Percentiles rank a stretch among this genome's conserved stretches.
phyloP scores from a whole-genome alignment of 2,797 vertebrate genomes.

The Coendou prehensilis region DNA sequence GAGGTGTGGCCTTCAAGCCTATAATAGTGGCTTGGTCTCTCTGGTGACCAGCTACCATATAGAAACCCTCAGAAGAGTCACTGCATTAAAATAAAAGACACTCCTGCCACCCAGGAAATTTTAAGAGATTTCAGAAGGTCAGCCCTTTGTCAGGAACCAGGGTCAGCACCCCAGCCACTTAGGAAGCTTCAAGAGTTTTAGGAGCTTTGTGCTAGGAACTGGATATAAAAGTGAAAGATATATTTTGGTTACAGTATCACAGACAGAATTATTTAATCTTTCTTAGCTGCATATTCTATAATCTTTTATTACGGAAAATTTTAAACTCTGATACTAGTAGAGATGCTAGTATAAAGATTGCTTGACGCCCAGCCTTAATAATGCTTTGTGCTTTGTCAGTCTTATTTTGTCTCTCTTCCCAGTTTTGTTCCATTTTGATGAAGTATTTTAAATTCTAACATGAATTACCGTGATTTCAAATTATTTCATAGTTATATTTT shows the following conservation, averaged over 20 bases:
- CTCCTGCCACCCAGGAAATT: background rate
- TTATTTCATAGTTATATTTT: constrained; percentile 21
- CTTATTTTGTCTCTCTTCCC: background rate
- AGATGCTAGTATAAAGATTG: background rate
- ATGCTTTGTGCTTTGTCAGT: background rate
- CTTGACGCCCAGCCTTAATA: background rate
- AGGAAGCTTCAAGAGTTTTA: background rate
- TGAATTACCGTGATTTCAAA: constrained; percentile 18
- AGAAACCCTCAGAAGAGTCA: background rate
- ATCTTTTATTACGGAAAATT: constrained; percentile 38
- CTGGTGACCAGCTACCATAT: background rate
- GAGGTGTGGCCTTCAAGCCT: background rate
- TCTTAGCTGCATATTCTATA: background rate
- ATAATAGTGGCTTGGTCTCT: background rate
- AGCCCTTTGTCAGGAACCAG: background rate
- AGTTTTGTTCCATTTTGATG: constrained; percentile 30
- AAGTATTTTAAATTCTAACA: background rate
- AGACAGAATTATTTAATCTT: constrained; percentile 2
- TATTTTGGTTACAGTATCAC: background rate
- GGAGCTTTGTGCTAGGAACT: background rate
- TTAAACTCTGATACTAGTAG: background rate
- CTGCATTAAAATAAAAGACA: background rate
- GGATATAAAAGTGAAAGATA: background rate
- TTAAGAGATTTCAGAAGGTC: background rate
- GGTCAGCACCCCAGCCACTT: background rate